A percentile compares a stretch with the other conserved stretches of the same genome.
phyloP scores from a whole-genome alignment of 1,140 invertebrate species.

The Dinoponera quadriceps region DNA sequence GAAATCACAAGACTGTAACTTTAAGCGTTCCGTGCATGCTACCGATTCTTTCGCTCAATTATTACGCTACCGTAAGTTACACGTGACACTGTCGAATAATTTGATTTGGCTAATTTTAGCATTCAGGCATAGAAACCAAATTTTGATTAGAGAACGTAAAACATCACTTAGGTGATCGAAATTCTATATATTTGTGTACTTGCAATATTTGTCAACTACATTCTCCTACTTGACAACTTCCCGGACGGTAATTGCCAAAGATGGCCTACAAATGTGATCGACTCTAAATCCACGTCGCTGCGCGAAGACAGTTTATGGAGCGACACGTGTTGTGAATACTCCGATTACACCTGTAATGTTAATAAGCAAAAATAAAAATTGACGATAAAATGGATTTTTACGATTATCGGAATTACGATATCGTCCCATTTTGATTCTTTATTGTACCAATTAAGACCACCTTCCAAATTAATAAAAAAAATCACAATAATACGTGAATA shows the following conservation, averaged over 20 bases:
- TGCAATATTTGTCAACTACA: constrained; percentile 32
- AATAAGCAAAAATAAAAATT: not conserved
- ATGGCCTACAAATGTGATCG: constrained; percentile 9
- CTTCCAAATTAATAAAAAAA: too few species aligned
- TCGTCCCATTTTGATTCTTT: not conserved
- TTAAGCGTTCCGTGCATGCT: constrained; percentile 61
- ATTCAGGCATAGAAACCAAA: not conserved
- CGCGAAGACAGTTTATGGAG: not conserved
- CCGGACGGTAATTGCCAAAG: not conserved
- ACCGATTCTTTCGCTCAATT: constrained; percentile 66
- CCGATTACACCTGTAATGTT: not conserved
- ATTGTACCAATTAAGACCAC: not conserved
- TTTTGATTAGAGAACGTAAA: too few species aligned
- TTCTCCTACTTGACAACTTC: constrained; percentile 32
- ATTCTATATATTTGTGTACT: constrained; percentile 4
- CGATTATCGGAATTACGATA: not conserved
- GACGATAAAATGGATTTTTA: not conserved
- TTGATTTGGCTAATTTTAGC: not conserved
- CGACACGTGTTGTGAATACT: not conserved
- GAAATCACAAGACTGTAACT: constrained; percentile 55
- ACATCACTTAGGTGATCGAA: not conserved
- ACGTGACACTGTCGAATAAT: not conserved
- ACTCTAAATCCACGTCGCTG: not conserved
- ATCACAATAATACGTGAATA: too few species aligned
- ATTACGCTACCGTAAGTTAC: constrained; percentile 64